Evolutionary conservation across 2,113 vertebrate genomes (phyloP).

Genomic region (Pholis gunnellus): DNA sequence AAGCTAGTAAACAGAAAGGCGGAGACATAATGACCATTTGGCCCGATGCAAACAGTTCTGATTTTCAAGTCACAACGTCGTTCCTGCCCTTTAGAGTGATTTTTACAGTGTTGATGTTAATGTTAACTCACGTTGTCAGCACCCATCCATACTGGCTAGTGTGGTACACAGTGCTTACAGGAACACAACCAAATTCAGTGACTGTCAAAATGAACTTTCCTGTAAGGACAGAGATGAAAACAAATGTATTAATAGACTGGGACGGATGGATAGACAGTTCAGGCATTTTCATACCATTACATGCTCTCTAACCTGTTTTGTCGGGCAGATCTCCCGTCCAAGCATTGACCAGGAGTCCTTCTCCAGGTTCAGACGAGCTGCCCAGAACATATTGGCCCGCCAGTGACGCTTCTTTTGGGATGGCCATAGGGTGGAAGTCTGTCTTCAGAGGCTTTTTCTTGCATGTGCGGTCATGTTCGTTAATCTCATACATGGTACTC

Average conservation of each 20-base stretch:
- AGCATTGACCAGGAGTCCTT: constrained; percentile 82
- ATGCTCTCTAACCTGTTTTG: constrained; percentile 16
- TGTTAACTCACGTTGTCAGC: constrained; percentile 49
- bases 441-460: constrained; percentile 55
- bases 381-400: constrained; percentile 70
- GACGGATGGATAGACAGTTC: neutral
- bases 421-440: constrained; percentile 72
- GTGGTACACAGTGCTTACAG: constrained; percentile 32
- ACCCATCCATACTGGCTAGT: constrained; percentile 62
- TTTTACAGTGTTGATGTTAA: neutral
- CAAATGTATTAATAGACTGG: neutral
- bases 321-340: constrained; percentile 67
- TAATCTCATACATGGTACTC: constrained; percentile 76
- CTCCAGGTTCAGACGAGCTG: constrained; percentile 71
- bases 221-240: constrained; percentile 25
- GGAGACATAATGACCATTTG: fast-evolving
- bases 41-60: fast-evolving
- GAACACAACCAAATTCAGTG: constrained; percentile 63
- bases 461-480: constrained; percentile 57
- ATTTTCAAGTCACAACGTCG: neutral
- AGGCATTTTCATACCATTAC: neutral
- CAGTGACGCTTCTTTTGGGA: constrained; percentile 71
- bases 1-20: constrained; percentile 55
- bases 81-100: neutral
- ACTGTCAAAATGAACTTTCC: constrained; percentile 52